Conservation (phyloP, 2,888 invertebrate species). For the Megamerina dolium region DNA sequence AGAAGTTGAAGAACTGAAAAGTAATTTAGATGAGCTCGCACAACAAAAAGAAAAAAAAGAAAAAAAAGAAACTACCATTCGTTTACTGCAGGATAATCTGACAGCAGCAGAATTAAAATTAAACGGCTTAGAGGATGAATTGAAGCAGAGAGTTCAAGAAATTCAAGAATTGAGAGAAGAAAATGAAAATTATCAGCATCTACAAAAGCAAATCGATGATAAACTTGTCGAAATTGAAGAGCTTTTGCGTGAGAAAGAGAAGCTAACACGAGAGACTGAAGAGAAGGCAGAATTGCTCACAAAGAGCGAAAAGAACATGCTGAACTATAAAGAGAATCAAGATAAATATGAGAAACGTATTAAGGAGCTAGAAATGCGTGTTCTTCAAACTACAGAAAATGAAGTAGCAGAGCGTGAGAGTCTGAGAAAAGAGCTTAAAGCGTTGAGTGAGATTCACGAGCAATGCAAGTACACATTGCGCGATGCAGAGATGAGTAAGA, state of each 20-base stretch:
- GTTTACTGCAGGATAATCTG: conserved; percentile 24
- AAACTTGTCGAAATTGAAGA: conserved; percentile 23
- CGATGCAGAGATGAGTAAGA: conserved; percentile 47
- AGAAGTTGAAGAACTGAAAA: conserved; percentile 50
- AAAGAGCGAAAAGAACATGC: conserved; percentile 36
- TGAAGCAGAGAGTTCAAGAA: conserved; percentile 29
- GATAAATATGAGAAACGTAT: conserved; percentile 30
- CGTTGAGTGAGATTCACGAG: conserved; percentile 47
- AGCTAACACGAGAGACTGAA: conserved; percentile 33
- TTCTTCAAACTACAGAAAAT: conserved; percentile 33
- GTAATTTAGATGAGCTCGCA: conserved; percentile 37
- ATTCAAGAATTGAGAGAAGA: conserved; percentile 21
- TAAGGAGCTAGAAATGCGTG: conserved; percentile 32
- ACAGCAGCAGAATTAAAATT: conserved; percentile 27
- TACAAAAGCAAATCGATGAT: conserved; percentile 21
- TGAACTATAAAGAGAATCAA: conserved; percentile 36
- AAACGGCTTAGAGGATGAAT: conserved; percentile 26
- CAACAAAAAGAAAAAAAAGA: conserved; percentile 16
- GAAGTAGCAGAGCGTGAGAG: conserved; percentile 40
- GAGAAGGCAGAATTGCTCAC: conserved; percentile 38
- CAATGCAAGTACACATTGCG: conserved; percentile 38
- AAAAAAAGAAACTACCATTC: conserved; percentile 16
- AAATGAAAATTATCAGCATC: conserved; percentile 13
- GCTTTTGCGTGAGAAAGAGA: conserved; percentile 25
- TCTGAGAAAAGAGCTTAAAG: conserved; percentile 51